These are phyloP conservation scores for Menidia beryllina DNA, from an alignment of 2,113 vertebrate genomes.

Conservation along the genomic window DNA sequence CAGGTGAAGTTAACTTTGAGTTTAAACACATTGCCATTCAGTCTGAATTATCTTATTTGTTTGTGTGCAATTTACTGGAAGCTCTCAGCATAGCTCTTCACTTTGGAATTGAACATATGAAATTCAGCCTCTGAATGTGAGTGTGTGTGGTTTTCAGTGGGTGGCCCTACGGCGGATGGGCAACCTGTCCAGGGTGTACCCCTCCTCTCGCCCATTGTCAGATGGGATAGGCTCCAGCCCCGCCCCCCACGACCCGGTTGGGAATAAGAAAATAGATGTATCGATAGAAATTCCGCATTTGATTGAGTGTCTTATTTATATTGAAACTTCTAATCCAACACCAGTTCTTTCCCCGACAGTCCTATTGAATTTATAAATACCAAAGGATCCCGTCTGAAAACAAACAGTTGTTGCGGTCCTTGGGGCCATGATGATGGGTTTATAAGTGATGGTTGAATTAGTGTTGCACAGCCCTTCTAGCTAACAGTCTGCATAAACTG, in stretches of 20 bases:
- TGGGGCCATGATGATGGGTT: neutral
- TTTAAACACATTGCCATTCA: slow-evolving; percentile 14
- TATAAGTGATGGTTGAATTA: neutral
- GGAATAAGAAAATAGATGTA: too few species aligned
- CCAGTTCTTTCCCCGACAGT: neutral
- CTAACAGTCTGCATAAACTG: slow-evolving; percentile 13
- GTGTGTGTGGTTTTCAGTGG: too few species aligned
- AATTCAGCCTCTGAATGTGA: too few species aligned
- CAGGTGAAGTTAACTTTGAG: slow-evolving; percentile 11
- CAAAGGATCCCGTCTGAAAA: neutral
- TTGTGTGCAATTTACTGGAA: neutral
- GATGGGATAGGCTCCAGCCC: too few species aligned
- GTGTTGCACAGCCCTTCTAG: neutral
- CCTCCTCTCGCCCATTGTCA: too few species aligned
- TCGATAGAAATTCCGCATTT: too few species aligned
- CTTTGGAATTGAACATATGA: neutral
- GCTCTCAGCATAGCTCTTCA: neutral
- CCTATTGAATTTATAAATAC: neutral
- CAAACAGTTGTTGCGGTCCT: neutral
- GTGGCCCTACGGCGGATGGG: too few species aligned
- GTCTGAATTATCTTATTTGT: neutral
- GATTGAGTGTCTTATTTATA: neutral
- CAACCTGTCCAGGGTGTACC: too few species aligned
- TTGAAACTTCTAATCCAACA: slow-evolving; percentile 16
- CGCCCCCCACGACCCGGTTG: too few species aligned